Percentiles rank a stretch among this genome's conserved stretches.
phyloP scores from a whole-genome alignment of 2,797 vertebrate genomes.

The Sarcophilus harrisii region DNA sequence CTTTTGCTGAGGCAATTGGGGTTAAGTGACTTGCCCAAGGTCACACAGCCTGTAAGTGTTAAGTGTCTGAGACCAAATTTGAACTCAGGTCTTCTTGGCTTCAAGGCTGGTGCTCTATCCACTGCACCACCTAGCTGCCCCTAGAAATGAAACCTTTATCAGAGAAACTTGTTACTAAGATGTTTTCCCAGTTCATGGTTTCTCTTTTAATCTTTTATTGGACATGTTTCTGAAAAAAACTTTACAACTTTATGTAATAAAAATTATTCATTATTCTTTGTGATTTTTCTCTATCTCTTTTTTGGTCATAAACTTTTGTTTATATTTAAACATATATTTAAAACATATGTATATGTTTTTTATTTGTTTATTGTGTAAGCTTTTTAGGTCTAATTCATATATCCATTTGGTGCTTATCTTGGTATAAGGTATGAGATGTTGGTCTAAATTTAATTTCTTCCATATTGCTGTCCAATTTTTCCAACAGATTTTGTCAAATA shows the following conservation, averaged over 20 bases:
- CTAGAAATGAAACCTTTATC: background rate
- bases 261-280: background rate
- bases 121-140: no score
- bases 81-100: no score
- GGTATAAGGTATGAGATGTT: background rate
- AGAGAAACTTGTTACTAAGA: background rate
- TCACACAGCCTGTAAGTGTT: no score
- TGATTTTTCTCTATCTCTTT: background rate
- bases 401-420: background rate
- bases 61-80: no score
- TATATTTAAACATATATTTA: no score
- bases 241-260: background rate
- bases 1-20: no score
- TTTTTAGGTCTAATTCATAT: background rate
- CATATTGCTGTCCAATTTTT: background rate
- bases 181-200: background rate
- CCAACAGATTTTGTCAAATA: background rate
- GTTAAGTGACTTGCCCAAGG: no score
- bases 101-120: no score
- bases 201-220: background rate
- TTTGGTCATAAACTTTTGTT: background rate
- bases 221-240: background rate
- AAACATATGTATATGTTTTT: background rate
- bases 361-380: background rate
- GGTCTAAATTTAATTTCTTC: background rate